Base-by-base conservation (phyloP, 2,113 vertebrate genomes). In the Glaucomys volans region DNA sequence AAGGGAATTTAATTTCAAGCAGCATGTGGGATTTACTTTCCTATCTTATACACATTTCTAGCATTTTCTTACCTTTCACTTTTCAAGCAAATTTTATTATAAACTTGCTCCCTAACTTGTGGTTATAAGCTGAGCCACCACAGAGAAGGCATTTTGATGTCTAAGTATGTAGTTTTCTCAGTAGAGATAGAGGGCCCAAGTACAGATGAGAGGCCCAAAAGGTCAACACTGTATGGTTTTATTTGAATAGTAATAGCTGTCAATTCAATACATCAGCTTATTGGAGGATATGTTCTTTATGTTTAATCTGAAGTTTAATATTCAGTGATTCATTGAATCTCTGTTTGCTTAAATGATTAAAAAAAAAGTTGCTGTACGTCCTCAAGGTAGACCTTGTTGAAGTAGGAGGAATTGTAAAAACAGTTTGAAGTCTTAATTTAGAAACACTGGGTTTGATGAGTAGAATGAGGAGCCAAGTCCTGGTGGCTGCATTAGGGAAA, bases 321-420 rank as follows among this genome's bases (percentile, higher is more conserved):
- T 92, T 87, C 17, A 82, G 13, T 71, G 37, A 62, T 10, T 77
- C 2, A 52, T 54, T 87, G 57, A 67, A 37, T 87, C 62, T 87
- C 77, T 50, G 74, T 96, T 94, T 74, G 64, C 66, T 90, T 94
- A 83, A 90, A 57, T 80, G 72, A 8, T 69, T 52, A 74, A 47
- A 14, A 89, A 81, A 47, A 14, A 89, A 76, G 13, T 72, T 76
- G 30, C 11, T 17, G 2, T 94, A 79, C 32, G 26, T 82, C 50
- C 64, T 92, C 9, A 69, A 7, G 59, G 30, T 93, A 80, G 82
- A 94, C 42, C 28, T 54, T 91, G 24, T 44, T 86, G 52, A 75
- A 92, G 87, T 90, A 59, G 47, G 24, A 88, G 30, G 37, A 91
- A 92, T 92, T 84, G 28, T 87, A 77, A 47, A 90, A 87, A 77